phyloP scores from a whole-genome alignment of 2,113 vertebrate genomes.

The Cinclus mexicanus region DNA sequence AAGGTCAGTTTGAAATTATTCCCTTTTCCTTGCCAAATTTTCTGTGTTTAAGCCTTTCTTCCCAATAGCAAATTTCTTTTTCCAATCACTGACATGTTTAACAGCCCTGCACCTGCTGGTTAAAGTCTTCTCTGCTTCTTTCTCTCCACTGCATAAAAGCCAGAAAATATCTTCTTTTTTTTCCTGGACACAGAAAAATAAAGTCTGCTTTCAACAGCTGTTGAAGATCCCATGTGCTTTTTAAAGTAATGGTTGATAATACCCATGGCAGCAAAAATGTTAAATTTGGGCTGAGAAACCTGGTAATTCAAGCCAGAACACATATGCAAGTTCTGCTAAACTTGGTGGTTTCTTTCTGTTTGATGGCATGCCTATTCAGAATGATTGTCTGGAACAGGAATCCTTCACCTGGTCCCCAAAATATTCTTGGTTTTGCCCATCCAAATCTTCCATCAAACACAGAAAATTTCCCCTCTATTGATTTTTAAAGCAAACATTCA shows the following conservation, averaged over 20 bases:
- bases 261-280: background rate
- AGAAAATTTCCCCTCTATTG: background rate
- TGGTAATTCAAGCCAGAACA: background rate
- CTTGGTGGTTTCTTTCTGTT: background rate
- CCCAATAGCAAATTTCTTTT: background rate
- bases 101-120: background rate
- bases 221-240: background rate
- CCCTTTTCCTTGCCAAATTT: background rate
- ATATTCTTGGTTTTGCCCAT: background rate
- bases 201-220: background rate
- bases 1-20: background rate
- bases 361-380: background rate
- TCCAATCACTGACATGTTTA: fast-evolving
- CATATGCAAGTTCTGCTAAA: background rate
- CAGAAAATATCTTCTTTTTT: background rate
- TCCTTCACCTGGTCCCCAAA: background rate
- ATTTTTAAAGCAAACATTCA: background rate
- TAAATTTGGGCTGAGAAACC: background rate
- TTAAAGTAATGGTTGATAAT: background rate
- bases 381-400: background rate
- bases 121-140: background rate
- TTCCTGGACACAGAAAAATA: background rate
- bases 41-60: background rate
- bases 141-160: background rate
- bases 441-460: background rate